phyloP scores from a whole-genome alignment of 2,888 invertebrate species.

The Lasioglossum vierecki region DNA sequence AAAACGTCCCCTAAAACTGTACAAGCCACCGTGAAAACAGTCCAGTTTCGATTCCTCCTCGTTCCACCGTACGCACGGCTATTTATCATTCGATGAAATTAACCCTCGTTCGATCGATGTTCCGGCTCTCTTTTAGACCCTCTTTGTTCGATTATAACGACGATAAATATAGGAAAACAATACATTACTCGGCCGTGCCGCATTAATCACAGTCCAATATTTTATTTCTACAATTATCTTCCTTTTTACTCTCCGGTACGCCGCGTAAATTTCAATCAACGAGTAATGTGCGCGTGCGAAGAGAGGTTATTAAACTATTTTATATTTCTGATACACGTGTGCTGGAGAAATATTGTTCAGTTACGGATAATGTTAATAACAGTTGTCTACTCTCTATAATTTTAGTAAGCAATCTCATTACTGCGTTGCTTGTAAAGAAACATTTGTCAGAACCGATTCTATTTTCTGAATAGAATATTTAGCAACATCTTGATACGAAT shows the following conservation, averaged over 20 bases:
- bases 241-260: not conserved
- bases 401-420: too few relatives aligned
- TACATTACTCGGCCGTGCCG: not conserved
- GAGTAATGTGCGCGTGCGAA: not conserved
- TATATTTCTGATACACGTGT: not conserved
- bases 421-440: too few relatives aligned
- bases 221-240: constrained; percentile 1
- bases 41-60: not conserved
- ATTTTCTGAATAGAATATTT: too few relatives aligned
- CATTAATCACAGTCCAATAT: constrained; percentile 3
- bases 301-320: not conserved
- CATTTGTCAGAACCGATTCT: too few relatives aligned
- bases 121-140: not conserved
- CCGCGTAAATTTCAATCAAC: constrained; percentile 5
- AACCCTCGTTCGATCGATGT: constrained; percentile 13
- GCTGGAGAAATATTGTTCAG: not conserved
- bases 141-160: constrained; percentile 14
- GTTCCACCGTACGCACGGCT: not conserved
- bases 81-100: constrained; percentile 19
- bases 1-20: constrained; percentile 10
- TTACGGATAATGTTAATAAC: not conserved
- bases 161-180: constrained; percentile 8
- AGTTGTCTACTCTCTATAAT: not conserved
- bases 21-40: not conserved
- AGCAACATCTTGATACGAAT: too few relatives aligned